These are phyloP conservation scores for Epicauta chinensis DNA, from an alignment of 1,140 invertebrate species.

Conservation along the genomic window DNA sequence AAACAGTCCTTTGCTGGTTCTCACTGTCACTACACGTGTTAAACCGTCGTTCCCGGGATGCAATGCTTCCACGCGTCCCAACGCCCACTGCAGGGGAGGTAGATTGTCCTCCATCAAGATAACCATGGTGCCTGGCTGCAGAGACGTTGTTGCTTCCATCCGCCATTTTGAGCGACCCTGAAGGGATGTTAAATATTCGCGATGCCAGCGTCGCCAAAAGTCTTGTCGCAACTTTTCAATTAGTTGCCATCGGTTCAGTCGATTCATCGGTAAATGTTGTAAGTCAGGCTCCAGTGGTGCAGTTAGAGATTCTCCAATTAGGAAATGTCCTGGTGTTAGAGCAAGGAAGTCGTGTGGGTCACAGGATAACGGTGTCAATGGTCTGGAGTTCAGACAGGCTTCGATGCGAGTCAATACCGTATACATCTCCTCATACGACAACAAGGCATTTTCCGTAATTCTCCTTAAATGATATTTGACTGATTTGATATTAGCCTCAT, in stretches of 20 bases:
- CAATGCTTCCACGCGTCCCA: no score
- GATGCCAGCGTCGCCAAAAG: slow-evolving; percentile 40
- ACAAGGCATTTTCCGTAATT: slow-evolving; percentile 13
- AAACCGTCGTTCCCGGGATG: no score
- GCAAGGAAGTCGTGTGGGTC: slow-evolving; percentile 27
- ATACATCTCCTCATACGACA: slow-evolving; percentile 18
- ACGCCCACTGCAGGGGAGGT: no score
- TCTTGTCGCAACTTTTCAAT: slow-evolving; percentile 31
- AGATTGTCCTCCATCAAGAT: no score
- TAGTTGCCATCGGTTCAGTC: slow-evolving; percentile 22
- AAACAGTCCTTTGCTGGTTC: no score
- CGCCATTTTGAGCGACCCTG: no score
- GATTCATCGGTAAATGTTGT: slow-evolving; percentile 5
- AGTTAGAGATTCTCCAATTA: slow-evolving; percentile 27
- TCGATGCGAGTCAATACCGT: slow-evolving; percentile 25
- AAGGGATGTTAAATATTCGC: no score
- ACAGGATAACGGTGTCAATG: slow-evolving; percentile 23
- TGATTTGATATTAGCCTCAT: slow-evolving; percentile 18
- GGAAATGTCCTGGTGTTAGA: slow-evolving; percentile 34
- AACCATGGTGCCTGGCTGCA: no score
- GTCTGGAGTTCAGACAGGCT: slow-evolving; percentile 38
- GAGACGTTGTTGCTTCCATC: no score
- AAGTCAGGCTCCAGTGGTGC: slow-evolving; percentile 31
- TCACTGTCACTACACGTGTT: no score
- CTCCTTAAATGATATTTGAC: slow-evolving; percentile 12